phyloP scores from a whole-genome alignment of 2,113 vertebrate species.

The Peromyscus leucopus region DNA sequence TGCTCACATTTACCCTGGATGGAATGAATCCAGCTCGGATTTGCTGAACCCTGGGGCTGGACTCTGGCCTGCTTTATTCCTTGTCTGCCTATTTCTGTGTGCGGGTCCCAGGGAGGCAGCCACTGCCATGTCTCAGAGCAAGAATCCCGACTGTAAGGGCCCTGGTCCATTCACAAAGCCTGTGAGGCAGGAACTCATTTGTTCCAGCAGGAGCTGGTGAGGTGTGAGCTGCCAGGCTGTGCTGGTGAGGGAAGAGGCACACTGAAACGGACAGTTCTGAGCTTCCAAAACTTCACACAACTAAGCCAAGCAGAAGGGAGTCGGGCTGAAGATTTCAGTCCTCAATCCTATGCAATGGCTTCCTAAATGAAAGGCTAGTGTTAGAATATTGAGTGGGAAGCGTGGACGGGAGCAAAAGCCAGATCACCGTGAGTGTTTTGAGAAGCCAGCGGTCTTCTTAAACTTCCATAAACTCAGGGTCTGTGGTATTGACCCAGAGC shows the following conservation, averaged over 20 bases:
- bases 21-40: neutral
- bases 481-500: too few relatives aligned
- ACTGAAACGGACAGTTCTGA: neutral
- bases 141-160: neutral
- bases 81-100: neutral
- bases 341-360: neutral
- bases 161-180: neutral
- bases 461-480: too few relatives aligned
- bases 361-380: neutral
- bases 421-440: neutral
- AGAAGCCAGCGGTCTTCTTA: neutral
- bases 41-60: neutral
- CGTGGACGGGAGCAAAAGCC: neutral
- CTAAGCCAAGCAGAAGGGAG: neutral
- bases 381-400: neutral
- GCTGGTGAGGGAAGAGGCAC: neutral
- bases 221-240: neutral
- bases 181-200: neutral
- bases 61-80: neutral
- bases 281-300: neutral
- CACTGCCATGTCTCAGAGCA: neutral
- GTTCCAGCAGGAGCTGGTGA: neutral
- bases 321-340: neutral
- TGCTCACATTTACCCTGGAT: neutral
- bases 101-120: neutral